Base-by-base conservation (phyloP, 2,888 invertebrate species). In the Parnassius orleans region DNA sequence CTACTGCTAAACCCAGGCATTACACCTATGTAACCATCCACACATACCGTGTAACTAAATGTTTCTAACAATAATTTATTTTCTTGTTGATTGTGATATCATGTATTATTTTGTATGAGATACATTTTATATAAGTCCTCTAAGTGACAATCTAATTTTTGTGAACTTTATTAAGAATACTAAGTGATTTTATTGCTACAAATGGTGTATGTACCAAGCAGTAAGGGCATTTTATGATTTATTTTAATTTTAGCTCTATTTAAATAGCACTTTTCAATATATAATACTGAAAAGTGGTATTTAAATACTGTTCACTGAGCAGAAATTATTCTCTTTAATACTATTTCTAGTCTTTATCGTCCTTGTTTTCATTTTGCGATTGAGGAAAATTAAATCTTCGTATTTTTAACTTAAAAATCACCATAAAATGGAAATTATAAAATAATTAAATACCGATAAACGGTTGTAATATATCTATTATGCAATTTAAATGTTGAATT, bases 51-150 rank as follows among this genome's bases (percentile, higher is more conserved):
- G 44, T 19, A 42, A n/a, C 46, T 19, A n/a, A 68, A 66, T 68
- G 42, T 51, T 55, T 69, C 7, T 33, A 33, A 33, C 62, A 61
- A 63, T 68, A 14, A 9, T 14, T 48, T 1, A 44, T 71, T 67
- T 66, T 69, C 68, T 71, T 68, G 66, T 64, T 70, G 65, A 72
- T 67, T 74, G 72, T 74, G 74, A 72, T 72, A 72, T 24, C 24
- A 24, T 66, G 64, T 62, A 64, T 54, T 60, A 42, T 24, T 33
- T 53, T 61, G 61, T 61, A 65, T 63, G 10, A 56, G 55, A 63
- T 63, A 63, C 55, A 59, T 56, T 53, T 63, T 46, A 52, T 53
- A 9, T 54, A 56, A 42, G 63, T 60, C 60, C 53, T 63, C 11
- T 52, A 53, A 60, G 54, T 51, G 60, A 56, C 59, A 46, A 53